These are phyloP conservation scores for Pasiphila rectangulata DNA, from an alignment of 2,888 invertebrate genomes.

Conservation along the genomic window DNA sequence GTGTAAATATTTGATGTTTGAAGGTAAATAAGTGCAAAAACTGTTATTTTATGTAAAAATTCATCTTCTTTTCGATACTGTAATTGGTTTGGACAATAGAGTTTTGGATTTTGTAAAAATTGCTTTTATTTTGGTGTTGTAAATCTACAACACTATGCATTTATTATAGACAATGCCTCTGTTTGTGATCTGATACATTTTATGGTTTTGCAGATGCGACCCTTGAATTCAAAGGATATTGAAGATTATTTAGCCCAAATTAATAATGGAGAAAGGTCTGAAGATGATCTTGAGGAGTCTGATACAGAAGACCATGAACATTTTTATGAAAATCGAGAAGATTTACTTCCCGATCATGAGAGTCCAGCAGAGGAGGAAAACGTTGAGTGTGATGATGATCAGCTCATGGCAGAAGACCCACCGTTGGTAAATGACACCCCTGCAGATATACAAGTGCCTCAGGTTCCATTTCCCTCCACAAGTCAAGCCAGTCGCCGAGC, in stretches of 20 bases:
- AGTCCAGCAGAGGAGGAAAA: background rate
- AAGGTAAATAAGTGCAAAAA: background rate
- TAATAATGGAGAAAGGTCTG: background rate
- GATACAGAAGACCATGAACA: background rate
- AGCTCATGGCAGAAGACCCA: slow-evolving; percentile 36
- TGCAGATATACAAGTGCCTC: slow-evolving; percentile 38
- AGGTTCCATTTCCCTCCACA: slow-evolving; percentile 40
- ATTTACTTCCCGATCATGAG: too few species aligned
- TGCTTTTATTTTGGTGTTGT: background rate
- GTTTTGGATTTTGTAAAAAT: slow-evolving; percentile 1
- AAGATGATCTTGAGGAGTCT: slow-evolving; percentile 1
- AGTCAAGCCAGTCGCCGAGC: slow-evolving; percentile 43
- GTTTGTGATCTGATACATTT: background rate
- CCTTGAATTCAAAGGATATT: background rate
- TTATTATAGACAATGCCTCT: background rate
- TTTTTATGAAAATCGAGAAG: background rate
- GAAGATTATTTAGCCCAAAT: background rate
- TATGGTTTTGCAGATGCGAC: slow-evolving; percentile 1
- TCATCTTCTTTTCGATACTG: slow-evolving; percentile 4
- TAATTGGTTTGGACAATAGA: background rate
- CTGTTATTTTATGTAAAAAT: slow-evolving; percentile 1
- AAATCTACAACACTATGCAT: slow-evolving; percentile 1
- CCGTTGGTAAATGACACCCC: slow-evolving; percentile 39
- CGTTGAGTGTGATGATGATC: background rate
- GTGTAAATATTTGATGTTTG: background rate